Evolutionary conservation across 2,113 vertebrate genomes (phyloP).

Genomic region (Poeciliopsis retropinna): DNA sequence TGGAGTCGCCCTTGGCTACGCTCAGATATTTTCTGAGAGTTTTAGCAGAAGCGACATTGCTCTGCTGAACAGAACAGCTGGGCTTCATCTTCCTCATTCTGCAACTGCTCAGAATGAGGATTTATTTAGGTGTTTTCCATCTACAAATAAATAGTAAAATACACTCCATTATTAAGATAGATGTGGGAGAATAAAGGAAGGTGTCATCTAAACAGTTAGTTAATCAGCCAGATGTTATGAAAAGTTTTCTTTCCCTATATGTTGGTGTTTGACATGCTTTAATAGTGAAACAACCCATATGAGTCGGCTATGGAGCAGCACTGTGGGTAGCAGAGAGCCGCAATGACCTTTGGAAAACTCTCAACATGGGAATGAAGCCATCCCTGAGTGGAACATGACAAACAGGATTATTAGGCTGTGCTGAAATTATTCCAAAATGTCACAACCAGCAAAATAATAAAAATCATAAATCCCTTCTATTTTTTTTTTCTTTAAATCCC

Average conservation of each 20-base stretch:
- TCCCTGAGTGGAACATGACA: not conserved
- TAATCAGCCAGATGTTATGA: not conserved
- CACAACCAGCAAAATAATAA: not conserved
- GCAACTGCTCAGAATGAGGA: not conserved
- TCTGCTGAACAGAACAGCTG: not conserved
- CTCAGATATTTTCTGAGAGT: constrained; percentile 17
- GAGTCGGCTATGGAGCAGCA: too few species aligned
- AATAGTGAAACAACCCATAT: too few species aligned
- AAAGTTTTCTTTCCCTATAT: too few species aligned
- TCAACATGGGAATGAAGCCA: not conserved
- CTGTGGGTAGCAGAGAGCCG: not conserved
- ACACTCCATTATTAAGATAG: not conserved
- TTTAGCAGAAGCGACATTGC: constrained; percentile 5
- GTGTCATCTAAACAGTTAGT: not conserved
- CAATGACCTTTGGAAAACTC: not conserved
- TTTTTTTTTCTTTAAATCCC: too few species aligned
- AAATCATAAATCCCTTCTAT: too few species aligned
- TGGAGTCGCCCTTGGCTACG: constrained; percentile 11
- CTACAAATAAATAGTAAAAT: not conserved
- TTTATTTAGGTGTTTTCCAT: not conserved
- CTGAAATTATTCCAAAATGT: not conserved
- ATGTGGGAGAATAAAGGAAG: not conserved
- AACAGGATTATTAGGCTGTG: not conserved
- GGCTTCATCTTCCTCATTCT: not conserved
- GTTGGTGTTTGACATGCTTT: too few species aligned